Percentiles rank a stretch among this genome's conserved stretches.
Conservation (phyloP, 1,140 invertebrate species). For the Caenorhabditis tropicalis region DNA sequence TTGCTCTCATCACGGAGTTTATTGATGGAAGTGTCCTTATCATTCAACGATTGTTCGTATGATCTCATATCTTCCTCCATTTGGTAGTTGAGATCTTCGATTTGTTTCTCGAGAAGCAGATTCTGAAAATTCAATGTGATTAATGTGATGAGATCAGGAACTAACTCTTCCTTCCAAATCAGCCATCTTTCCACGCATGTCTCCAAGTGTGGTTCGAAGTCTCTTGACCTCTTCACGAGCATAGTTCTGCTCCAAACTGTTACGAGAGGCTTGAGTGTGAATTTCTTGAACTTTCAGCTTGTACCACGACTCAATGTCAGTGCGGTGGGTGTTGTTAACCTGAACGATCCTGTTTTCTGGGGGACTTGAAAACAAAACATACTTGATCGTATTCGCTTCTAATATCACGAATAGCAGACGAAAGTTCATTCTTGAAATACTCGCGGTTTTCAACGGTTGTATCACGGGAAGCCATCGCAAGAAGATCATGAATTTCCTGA, state of each 20-base stretch:
- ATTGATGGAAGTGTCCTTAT: conserved; percentile 71
- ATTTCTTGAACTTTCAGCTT: conserved; percentile 74
- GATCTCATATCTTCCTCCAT: conserved; percentile 73
- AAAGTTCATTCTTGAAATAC: conserved; percentile 74
- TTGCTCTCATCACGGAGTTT: conserved; percentile 73
- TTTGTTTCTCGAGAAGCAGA: conserved; percentile 74
- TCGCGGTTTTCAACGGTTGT: conserved; percentile 75
- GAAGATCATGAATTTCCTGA: conserved; percentile 75
- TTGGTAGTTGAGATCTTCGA: conserved; percentile 73
- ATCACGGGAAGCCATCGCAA: conserved; percentile 75
- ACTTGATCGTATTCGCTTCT: conserved; percentile 74
- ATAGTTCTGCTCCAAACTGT: conserved; percentile 75
- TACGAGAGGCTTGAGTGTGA: conserved; percentile 74
- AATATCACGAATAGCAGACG: conserved; percentile 75
- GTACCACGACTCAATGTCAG: conserved; percentile 73
- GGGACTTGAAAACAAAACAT: background rate
- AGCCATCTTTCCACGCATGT: conserved; percentile 73
- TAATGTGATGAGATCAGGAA: background rate
- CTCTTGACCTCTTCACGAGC: conserved; percentile 74
- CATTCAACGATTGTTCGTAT: conserved; percentile 70
- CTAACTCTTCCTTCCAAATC: conserved; percentile 75
- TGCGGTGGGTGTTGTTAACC: conserved; percentile 73
- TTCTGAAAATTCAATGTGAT: conserved; percentile 69
- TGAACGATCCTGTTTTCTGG: conserved; percentile 69
- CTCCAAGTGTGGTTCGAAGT: conserved; percentile 73